Conservation (phyloP, 2,113 vertebrate genomes). For the Peromyscus californicus region DNA sequence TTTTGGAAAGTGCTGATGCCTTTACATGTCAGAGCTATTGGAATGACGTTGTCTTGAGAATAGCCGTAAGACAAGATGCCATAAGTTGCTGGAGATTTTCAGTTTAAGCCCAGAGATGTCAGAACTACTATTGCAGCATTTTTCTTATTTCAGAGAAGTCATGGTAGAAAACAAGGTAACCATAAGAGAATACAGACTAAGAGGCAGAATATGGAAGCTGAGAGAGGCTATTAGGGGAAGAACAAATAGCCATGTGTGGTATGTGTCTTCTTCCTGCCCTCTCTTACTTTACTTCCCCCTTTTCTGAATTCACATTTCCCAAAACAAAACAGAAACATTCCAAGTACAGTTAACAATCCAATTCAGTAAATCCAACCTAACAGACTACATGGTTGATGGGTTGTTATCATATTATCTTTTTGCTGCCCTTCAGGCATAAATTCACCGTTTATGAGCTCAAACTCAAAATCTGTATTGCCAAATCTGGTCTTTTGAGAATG, state of each 20-base stretch:
- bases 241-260: neutral
- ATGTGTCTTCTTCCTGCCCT: neutral
- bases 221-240: conserved; percentile 1
- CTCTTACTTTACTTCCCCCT: neutral
- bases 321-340: conserved; percentile 37
- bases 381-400: neutral
- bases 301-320: conserved; percentile 20
- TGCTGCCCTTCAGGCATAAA: conserved; percentile 34
- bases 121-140: neutral
- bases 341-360: neutral
- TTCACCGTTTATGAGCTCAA: conserved; percentile 34
- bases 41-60: conserved; percentile 9
- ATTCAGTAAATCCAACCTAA: conserved; percentile 45
- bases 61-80: neutral
- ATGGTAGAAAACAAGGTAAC: neutral
- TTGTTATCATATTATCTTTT: conserved; percentile 12
- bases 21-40: neutral
- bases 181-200: conserved; percentile 22
- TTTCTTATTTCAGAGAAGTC: conserved; percentile 35
- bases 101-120: conserved; percentile 20
- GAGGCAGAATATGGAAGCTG: neutral
- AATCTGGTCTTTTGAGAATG: neutral
- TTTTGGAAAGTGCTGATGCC: neutral
- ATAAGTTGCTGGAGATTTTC: conserved; percentile 35
- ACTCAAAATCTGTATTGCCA: conserved; percentile 51